Evolutionary conservation across 2,888 invertebrate genomes (phyloP), one percentile per base, ranked within the genome.

Genomic region (Limenitis camilla): DNA sequence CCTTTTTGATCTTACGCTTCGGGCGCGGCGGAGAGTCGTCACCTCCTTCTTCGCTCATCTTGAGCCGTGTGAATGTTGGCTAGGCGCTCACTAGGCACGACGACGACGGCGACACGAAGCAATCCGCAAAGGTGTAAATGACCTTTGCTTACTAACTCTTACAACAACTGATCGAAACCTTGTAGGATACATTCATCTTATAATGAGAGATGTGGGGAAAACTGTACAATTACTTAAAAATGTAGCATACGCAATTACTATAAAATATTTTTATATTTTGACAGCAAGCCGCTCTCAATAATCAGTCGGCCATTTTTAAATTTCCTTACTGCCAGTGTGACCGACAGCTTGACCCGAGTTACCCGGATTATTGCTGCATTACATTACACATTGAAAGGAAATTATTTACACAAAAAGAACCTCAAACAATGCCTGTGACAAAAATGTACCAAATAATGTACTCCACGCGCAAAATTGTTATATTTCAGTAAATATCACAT

Each of bases 271-370:
- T 69, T 71, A 64, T 83, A 85, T 85, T 86, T 84, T 88, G 88
- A 88, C 88, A 88, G 86, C 80, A 86, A 86, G 84, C 87, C 82
- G 86, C 83, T 84, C 78, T 81, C 74, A 70, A 75, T 74, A 72
- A 71, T 75, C 72, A 74, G 69, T 69, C 86, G 68, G 87, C 88
- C 88, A 88, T 88, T 84, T 87, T 87, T 19, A 3, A 19, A 19
- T 19, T 19, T 3, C 19, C 19, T 19, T 19, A 19, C 19, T 19
- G 19, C 19, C 19, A 19, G 19, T 19, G 19, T 19, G 19, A 19
- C 19, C 19, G 3, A 19, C 3, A 19, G 19, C 19, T 19, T 19
- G 19, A 19, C 19, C 3, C 19, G 3, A 19, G 19, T 19, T 19
- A 19, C 3, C 19, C 19, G 19, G 2, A 19, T 19, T 19, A 19